Base-by-base conservation (phyloP, 2,797 vertebrate species). In the Mastacembelus armatus region DNA sequence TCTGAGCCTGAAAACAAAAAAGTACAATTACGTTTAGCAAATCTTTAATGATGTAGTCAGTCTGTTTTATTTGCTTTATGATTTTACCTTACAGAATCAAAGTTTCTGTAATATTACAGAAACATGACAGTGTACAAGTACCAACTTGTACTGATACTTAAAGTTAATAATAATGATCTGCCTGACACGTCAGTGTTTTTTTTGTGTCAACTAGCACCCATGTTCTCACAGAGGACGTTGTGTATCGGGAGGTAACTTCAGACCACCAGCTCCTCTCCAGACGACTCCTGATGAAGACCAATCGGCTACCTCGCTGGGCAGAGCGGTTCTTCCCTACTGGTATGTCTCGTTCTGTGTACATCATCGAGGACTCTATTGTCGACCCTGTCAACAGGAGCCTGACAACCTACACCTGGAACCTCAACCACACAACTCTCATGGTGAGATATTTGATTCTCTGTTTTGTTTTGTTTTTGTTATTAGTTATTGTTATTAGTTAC, bases 401-500 rank as follows among this genome's bases (percentile, higher is more conserved):
- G 89, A 98, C 95, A 74, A 98, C 95, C 0, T 95, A 96, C 84
- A 98, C 96, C 77, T 96, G 97, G 95, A 99, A 99, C 89, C 94
- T 99, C 81, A 99, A 98, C 88, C 97, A 99, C 11, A 95, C 93
- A 0, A 95, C 94, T 47, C 91, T 99, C 66, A 97, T 99, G 98
- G 98, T 98, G 86, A 91, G 90, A n/a, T 9, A 7, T 18, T 59
- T 35, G 29, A 27, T 45, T 39, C 2, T 48, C 14, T 44, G 21
- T 36, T 30, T 1, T n/a, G n/a, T 54, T 62, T 55, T 0, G 3
- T 2, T 33, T 22, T 19, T 18, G 10, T 36, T 21, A 12, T 19
- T 65, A 2, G 42, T 2, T 21, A 42, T 7, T 7, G 32, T 48
- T 35, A 8, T 19, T 15, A n/a, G n/a, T n/a, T n/a, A n/a, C n/a